phyloP scores from a whole-genome alignment of 2,113 vertebrate genomes.

The Platysternon megacephalum region DNA sequence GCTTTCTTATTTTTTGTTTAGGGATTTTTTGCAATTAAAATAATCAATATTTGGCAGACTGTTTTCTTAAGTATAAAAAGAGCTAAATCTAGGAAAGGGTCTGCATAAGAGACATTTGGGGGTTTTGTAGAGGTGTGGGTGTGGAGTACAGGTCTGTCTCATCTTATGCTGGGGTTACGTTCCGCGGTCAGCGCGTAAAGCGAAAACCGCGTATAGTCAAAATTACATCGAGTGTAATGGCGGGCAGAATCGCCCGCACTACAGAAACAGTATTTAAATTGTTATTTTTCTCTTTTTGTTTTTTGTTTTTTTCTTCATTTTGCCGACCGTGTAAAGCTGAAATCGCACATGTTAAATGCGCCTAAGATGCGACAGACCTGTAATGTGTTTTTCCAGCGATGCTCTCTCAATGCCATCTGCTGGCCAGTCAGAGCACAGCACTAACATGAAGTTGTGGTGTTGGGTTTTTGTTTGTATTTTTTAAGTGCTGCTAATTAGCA shows the following conservation, averaged over 20 bases:
- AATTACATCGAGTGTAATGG: too few species aligned
- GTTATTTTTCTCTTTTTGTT: too few species aligned
- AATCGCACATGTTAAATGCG: too few species aligned
- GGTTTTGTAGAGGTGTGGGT: not conserved
- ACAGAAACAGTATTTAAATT: too few species aligned
- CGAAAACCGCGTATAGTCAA: too few species aligned
- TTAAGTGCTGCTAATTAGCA: not conserved
- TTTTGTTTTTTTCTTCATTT: too few species aligned
- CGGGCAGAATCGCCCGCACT: too few species aligned
- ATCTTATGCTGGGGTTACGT: too few species aligned
- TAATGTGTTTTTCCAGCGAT: not conserved
- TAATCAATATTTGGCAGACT: not conserved
- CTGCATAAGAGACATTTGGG: not conserved
- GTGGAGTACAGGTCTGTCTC: too few species aligned
- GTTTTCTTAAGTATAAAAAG: rapidly evolving
- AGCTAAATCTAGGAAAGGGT: not conserved
- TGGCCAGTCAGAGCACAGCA: slow-evolving; percentile 35
- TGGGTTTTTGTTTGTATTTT: not conserved
- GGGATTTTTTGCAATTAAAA: not conserved
- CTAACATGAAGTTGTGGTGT: not conserved
- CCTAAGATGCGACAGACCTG: too few species aligned
- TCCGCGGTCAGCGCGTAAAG: too few species aligned
- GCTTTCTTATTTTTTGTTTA: not conserved
- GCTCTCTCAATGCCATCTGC: slow-evolving; percentile 71
- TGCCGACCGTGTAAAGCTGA: too few species aligned